Evolutionary conservation across 2,888 invertebrate genomes (phyloP).

Genomic region (Tridacna gigas): DNA sequence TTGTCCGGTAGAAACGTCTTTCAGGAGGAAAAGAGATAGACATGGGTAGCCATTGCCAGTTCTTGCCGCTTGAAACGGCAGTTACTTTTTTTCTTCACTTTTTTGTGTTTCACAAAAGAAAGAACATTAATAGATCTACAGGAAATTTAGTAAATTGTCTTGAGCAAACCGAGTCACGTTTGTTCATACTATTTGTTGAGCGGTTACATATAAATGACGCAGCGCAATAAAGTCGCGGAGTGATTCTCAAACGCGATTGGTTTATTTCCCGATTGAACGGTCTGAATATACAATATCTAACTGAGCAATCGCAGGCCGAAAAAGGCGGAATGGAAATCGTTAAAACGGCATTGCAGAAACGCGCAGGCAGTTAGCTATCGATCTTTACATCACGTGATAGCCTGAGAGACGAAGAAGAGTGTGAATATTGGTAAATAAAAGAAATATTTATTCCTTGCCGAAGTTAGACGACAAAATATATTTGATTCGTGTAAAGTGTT

Average conservation of each 20-base stretch:
- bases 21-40: too few species aligned
- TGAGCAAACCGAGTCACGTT: too few species aligned
- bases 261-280: neutral
- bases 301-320: neutral
- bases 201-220: conserved; percentile 5
- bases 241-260: conserved; percentile 7
- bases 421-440: conserved; percentile 26
- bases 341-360: neutral
- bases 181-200: neutral
- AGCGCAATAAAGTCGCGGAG: conserved; percentile 9
- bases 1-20: too few species aligned
- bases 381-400: too few species aligned
- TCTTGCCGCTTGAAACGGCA: too few species aligned
- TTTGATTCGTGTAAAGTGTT: conserved; percentile 26
- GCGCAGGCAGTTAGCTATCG: too few species aligned
- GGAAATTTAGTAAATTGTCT: too few species aligned
- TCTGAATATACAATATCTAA: conserved; percentile 13
- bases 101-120: too few species aligned
- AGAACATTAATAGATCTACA: too few species aligned
- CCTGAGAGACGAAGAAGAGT: too few species aligned
- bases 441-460: neutral
- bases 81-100: too few species aligned
- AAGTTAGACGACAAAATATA: conserved; percentile 19
- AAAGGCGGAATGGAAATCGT: conserved; percentile 9
- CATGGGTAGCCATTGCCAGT: too few species aligned